Evolutionary conservation across 2,113 vertebrate genomes (phyloP), one percentile per base, ranked within the genome.

Genomic region (Miniopterus natalensis): DNA sequence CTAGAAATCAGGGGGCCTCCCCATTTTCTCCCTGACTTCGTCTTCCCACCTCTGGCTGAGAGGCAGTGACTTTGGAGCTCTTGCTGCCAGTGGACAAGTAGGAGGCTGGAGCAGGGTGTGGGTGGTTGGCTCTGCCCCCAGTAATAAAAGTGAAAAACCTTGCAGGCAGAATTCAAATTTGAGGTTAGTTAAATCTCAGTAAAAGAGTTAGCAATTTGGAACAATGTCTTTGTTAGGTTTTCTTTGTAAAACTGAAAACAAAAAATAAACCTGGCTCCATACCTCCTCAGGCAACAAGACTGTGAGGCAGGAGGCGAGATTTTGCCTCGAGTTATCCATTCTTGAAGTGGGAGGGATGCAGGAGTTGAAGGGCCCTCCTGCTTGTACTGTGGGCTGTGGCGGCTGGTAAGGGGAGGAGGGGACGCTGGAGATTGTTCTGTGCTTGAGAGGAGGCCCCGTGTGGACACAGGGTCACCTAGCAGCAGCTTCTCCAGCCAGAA

Each of bases 101-200:
- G 23, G 66, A 53, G 2, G 2, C 2, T 36, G 13, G 7, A 47
- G 7, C 11, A 0, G 6, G 21, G 13, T 0, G 1, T 21, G 29
- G 0, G 51, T 23, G 13, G 4, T 45, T 57, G 36, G 8, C 40
- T 23, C 17, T 9, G 66, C 12, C 20, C 47, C 8, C 23, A 88
- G 51, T 14, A 71, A 47, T 10, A 17, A 40, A 73, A 83, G 18
- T 65, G 15, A 93, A 87, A 73, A 84, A 36, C 15, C n/a, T 15
- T 40, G 20, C n/a, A 70, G 40, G 78, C 10, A 61, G 49, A 59
- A 31, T 88, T 84, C 40, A 77, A 63, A 66, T 25, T 13, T 36
- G 40, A 25, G 23, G 27, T 42, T 57, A 40, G 51, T 77, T 71
- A 84, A 51, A 71, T 77, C 23, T 59, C 9, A 31, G 31, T 47